Evolutionary conservation across 2,888 invertebrate species (phyloP).

Genomic region (Clostera curtula): DNA sequence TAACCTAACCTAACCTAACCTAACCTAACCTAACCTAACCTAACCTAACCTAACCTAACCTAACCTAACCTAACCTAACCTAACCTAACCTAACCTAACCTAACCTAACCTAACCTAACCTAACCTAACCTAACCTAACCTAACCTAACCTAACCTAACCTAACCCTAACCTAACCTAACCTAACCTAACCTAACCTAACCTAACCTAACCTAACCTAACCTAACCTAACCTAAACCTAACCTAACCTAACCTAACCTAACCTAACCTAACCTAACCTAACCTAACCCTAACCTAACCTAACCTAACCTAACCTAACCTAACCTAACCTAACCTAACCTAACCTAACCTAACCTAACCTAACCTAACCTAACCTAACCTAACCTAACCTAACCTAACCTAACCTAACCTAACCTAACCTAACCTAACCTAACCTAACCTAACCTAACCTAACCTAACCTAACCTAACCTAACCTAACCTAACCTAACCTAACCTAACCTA

Average conservation of each 20-base stretch:
- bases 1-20: constrained; percentile 3
- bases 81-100: constrained; percentile 7
- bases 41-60: constrained; percentile 7
- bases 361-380: constrained; percentile 9
- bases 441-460: constrained; percentile 9
- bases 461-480: constrained; percentile 8
- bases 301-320: constrained; percentile 9
- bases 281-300: too few relatives aligned
- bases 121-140: constrained; percentile 10
- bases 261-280: constrained; percentile 8
- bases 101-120: constrained; percentile 9
- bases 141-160: constrained; percentile 10
- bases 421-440: constrained; percentile 8
- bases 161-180: too few relatives aligned
- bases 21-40: background rate
- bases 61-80: constrained; percentile 5
- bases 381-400: constrained; percentile 5
- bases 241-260: constrained; percentile 8
- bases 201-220: constrained; percentile 9
- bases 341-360: constrained; percentile 9
- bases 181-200: constrained; percentile 9
- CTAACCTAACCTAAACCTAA: too few relatives aligned
- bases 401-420: constrained; percentile 6
- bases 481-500: constrained; percentile 6
- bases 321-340: constrained; percentile 7